Evolutionary conservation across 2,888 invertebrate species (phyloP), one percentile per base, ranked within the genome.

Genomic region (Crioceris asparagi): DNA sequence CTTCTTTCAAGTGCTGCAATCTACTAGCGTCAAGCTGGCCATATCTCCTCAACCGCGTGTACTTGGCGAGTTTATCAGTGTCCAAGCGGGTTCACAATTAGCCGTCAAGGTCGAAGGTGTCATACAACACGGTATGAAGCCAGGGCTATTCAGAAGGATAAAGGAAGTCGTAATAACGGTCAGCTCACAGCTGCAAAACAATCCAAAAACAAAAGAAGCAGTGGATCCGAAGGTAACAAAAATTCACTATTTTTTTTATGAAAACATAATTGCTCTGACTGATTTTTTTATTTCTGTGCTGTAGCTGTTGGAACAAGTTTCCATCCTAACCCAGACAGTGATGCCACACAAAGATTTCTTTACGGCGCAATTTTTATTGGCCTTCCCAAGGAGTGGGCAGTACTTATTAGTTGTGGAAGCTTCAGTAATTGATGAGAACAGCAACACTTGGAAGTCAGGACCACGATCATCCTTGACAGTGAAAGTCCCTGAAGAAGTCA

Each of bases 51-150:
- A 85, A 56, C 85, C 86, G 0, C 66, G 82, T 34, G 75, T 77
- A 25, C 71, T 80, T 43, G 83, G 84, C 1, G 93, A 94, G 50
- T 84, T 84, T 31, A 83, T 92, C 32, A 73, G 82, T 44, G 79
- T 93, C 23, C 83, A 84, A 41, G 77, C 80, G 27, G 83, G 85
- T 36, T 84, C 88, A 49, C 83, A 88, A 49, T 71, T 94, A 40
- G 88, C 92, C 1, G 75, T 94, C 16, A 92, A 91, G 68, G 85
- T 94, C 2, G 94, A 94, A 65, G 94, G 94, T 1, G 91, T 96
- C 1, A 74, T 93, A 32, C 80, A 83, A 51, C 81, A 81, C 48
- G 80, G 78, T 16, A 71, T 70, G 46, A 67, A 70, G 40, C 76
- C 79, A 4, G 78, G 80, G 4, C 60, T 81, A 8, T 84, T 78